Percentiles rank a stretch among this genome's conserved stretches.
phyloP scores from a whole-genome alignment of 2,888 invertebrate genomes.

The Aporophyla nigra region DNA sequence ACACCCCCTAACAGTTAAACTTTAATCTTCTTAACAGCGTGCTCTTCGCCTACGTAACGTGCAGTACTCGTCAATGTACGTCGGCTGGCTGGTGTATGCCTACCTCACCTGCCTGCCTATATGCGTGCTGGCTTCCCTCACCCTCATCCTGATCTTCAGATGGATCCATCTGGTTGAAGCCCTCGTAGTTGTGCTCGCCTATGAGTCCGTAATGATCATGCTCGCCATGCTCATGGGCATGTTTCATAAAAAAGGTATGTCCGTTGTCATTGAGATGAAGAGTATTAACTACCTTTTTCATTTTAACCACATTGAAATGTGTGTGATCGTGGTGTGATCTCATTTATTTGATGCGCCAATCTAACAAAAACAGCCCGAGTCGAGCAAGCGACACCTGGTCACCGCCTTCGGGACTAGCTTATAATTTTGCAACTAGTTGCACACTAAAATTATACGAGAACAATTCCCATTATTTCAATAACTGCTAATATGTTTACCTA shows the following conservation, averaged over 20 bases:
- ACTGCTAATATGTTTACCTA: no score
- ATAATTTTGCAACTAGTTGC: neutral
- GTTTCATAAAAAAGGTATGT: constrained; percentile 81
- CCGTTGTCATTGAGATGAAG: neutral
- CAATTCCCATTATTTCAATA: neutral
- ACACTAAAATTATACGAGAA: neutral
- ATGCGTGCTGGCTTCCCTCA: constrained; percentile 78
- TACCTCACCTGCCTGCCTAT: constrained; percentile 80
- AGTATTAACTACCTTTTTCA: neutral
- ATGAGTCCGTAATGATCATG: constrained; percentile 82
- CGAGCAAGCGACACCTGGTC: neutral
- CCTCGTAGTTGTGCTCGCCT: constrained; percentile 76
- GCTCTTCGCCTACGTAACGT: constrained; percentile 81
- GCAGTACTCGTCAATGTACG: constrained; percentile 79
- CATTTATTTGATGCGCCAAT: neutral
- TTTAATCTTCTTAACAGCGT: constrained; percentile 70
- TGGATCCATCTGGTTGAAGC: constrained; percentile 84
- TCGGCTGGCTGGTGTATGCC: constrained; percentile 81
- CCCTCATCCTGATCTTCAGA: constrained; percentile 83
- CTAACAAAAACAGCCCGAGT: neutral
- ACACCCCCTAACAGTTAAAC: neutral
- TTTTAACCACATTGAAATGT: no score
- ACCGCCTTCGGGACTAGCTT: neutral
- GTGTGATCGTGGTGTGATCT: neutral
- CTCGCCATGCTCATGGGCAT: constrained; percentile 83